phyloP scores from a whole-genome alignment of 1,140 invertebrate species.

The Mesaphorura yosii region DNA sequence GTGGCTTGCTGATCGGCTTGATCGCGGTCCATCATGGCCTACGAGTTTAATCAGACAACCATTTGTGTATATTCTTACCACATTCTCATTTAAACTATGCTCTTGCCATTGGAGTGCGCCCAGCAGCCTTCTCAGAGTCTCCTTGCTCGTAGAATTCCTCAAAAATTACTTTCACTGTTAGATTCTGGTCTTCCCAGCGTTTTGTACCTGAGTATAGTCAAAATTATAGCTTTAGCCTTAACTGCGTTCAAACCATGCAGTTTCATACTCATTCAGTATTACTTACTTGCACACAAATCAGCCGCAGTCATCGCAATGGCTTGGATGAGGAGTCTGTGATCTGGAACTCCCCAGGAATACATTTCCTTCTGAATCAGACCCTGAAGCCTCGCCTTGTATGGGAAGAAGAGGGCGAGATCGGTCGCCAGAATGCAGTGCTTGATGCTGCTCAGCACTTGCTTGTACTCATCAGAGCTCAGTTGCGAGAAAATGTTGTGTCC shows the following conservation, averaged over 20 bases:
- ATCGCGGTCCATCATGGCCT: conserved; percentile 75
- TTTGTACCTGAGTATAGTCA: too few relatives aligned
- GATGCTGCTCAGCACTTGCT: conserved; percentile 57
- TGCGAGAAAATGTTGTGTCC: conserved; percentile 68
- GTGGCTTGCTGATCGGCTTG: conserved; percentile 58
- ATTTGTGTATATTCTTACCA: neutral
- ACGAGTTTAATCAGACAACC: neutral
- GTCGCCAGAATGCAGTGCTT: conserved; percentile 74
- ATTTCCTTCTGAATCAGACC: conserved; percentile 43
- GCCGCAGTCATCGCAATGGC: conserved; percentile 69
- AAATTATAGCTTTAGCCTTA: too few relatives aligned
- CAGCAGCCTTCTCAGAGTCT: conserved; percentile 23
- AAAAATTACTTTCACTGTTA: conserved; percentile 70
- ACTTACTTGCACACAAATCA: conserved; percentile 71
- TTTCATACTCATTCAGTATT: conserved; percentile 67
- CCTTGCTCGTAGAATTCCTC: conserved; percentile 74
- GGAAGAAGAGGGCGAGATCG: conserved; percentile 67
- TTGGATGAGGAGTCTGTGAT: conserved; percentile 54
- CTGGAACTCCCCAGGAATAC: conserved; percentile 50
- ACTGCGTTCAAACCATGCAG: neutral
- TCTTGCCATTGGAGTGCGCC: conserved; percentile 15
- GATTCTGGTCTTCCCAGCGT: conserved; percentile 67
- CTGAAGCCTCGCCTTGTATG: conserved; percentile 54
- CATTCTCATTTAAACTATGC: neutral
- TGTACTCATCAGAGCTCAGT: conserved; percentile 60